Conservation (phyloP, 2,888 invertebrate species). For the Lamproptera curius region DNA sequence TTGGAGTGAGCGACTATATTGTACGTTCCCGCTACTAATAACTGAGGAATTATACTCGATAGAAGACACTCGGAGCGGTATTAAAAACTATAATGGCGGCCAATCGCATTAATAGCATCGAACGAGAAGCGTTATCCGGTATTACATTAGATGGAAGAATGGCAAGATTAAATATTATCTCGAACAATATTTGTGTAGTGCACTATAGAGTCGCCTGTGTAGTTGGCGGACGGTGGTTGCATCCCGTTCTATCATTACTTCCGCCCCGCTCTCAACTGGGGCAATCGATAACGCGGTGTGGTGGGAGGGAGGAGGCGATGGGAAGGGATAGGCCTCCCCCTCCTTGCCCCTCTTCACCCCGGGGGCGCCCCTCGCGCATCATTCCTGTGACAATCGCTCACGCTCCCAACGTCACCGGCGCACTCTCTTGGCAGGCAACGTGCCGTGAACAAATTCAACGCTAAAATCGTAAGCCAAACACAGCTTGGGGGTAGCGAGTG, state of each 20-base stretch:
- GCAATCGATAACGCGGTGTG: constrained; percentile 78
- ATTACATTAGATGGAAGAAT: constrained; percentile 48
- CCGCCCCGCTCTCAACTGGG: constrained; percentile 80
- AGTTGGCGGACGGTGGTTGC: constrained; percentile 73
- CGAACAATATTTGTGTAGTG: constrained; percentile 68
- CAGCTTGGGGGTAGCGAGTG: no score
- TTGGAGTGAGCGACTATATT: constrained; percentile 44
- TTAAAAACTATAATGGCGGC: constrained; percentile 21
- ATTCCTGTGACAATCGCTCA: constrained; percentile 73
- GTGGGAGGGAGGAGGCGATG: constrained; percentile 41
- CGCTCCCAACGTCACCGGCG: constrained; percentile 37
- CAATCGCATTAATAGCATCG: constrained; percentile 23
- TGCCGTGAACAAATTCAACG: not conserved
- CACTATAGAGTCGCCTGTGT: constrained; percentile 60
- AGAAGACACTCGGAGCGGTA: constrained; percentile 4
- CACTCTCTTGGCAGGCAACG: not conserved
- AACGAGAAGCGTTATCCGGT: constrained; percentile 34
- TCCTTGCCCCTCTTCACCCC: constrained; percentile 42
- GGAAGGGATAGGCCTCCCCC: constrained; percentile 34
- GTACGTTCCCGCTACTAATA: constrained; percentile 11
- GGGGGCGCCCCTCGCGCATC: constrained; percentile 58
- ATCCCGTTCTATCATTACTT: constrained; percentile 76
- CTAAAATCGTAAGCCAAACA: not conserved
- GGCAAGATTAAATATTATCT: constrained; percentile 66
- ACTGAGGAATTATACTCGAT: no score